These are phyloP conservation scores for Gasterosteus aculeatus DNA, from an alignment of 2,113 vertebrate genomes.

Conservation along the genomic window DNA sequence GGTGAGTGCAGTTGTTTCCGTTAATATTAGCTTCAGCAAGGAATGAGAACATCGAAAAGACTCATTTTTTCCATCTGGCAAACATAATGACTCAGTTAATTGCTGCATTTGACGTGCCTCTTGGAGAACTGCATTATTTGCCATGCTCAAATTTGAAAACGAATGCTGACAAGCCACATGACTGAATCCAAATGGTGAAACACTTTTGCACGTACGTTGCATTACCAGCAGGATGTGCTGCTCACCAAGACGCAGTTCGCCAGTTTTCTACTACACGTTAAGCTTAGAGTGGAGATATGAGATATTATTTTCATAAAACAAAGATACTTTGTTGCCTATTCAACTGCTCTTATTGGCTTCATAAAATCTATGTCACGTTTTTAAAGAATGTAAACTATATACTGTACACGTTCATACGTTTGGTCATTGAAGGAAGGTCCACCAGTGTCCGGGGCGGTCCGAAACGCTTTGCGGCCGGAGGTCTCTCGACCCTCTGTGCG, in stretches of 20 bases:
- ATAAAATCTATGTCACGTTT: background rate
- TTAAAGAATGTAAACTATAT: background rate
- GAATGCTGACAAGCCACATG: no score
- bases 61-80: conserved; percentile 8
- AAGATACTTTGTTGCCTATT: no score
- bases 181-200: background rate
- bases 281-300: background rate
- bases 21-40: background rate
- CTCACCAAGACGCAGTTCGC: background rate
- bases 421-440: no score
- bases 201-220: background rate
- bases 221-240: conserved; percentile 27
- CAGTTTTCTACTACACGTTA: background rate
- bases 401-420: no score
- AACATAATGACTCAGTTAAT: background rate
- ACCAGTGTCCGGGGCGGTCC: no score
- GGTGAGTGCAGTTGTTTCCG: background rate
- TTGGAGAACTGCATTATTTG: background rate
- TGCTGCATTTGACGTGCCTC: background rate
- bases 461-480: no score
- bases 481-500: no score
- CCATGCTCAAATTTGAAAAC: no score
- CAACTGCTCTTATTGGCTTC: no score
- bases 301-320: no score
- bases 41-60: background rate